Percentiles rank a stretch among this genome's conserved stretches.
These are phyloP conservation scores for Drosophila emarginata DNA, from an alignment of 2,888 invertebrate genomes.

Conservation along the genomic window DNA sequence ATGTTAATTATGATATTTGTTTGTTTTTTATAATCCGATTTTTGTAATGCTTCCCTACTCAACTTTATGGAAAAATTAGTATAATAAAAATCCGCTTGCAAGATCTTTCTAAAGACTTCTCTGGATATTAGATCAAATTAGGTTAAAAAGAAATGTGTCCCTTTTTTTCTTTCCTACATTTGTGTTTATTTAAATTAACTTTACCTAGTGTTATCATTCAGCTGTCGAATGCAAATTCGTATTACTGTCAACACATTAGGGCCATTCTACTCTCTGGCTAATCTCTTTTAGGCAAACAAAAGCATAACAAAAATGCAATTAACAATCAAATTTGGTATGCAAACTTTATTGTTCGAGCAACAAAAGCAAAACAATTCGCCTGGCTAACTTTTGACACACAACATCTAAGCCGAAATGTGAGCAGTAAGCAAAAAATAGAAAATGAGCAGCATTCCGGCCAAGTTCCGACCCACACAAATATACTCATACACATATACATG, in stretches of 20 bases:
- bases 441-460: conserved; percentile 16
- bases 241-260: conserved; percentile 28
- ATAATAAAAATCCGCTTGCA: neutral
- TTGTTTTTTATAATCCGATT: too few relatives aligned
- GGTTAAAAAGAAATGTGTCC: neutral
- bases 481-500: neutral
- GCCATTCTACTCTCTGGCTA: neutral
- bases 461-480: conserved; percentile 20
- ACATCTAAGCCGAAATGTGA: conserved; percentile 44
- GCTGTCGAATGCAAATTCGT: conserved; percentile 13
- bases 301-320: conserved; percentile 34
- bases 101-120: neutral
- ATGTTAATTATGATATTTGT: too few relatives aligned
- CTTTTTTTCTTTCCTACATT: neutral
- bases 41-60: too few relatives aligned
- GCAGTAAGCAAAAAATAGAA: conserved; percentile 29
- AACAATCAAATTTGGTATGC: conserved; percentile 39
- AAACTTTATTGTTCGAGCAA: conserved; percentile 35
- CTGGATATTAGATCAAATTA: neutral
- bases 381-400: conserved; percentile 48
- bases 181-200: neutral
- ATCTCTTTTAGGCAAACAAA: conserved; percentile 21
- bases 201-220: neutral
- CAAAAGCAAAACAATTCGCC: conserved; percentile 41
- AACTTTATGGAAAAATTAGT: neutral